phyloP scores from a whole-genome alignment of 2,113 vertebrate species.

The Paralichthys olivaceus region DNA sequence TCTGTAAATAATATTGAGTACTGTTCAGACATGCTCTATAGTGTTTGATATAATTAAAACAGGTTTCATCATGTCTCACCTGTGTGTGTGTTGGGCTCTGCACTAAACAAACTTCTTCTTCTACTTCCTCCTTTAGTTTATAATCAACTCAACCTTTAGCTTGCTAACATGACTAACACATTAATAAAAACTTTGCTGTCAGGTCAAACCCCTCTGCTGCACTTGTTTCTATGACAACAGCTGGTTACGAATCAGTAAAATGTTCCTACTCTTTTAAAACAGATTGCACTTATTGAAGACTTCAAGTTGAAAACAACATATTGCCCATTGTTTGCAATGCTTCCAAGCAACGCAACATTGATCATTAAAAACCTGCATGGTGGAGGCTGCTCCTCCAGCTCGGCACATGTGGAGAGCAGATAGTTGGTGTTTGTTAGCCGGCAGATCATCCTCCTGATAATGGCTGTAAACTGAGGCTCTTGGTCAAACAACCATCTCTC shows the following conservation, averaged over 20 bases:
- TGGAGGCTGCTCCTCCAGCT: constrained; percentile 12
- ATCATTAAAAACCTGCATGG: constrained; percentile 21
- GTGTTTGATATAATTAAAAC: background rate
- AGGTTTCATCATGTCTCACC: background rate
- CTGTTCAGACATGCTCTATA: no score
- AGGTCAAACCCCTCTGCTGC: constrained; percentile 21
- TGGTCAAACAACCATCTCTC: constrained; percentile 44
- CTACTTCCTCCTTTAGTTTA: constrained; percentile 63
- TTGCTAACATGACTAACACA: constrained; percentile 44
- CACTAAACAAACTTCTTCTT: constrained; percentile 22
- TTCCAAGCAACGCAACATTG: constrained; percentile 25
- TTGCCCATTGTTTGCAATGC: background rate
- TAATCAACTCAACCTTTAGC: constrained; percentile 52
- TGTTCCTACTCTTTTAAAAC: background rate
- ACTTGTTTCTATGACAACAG: constrained; percentile 22
- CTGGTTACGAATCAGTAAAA: constrained; percentile 9
- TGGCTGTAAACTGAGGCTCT: constrained; percentile 14
- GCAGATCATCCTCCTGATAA: constrained; percentile 42
- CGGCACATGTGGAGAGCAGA: constrained; percentile 26
- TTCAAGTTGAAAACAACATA: constrained; percentile 14
- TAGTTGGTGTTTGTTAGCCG: constrained; percentile 27
- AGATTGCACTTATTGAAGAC: background rate
- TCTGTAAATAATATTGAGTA: no score
- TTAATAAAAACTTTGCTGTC: constrained; percentile 39
- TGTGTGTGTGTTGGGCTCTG: constrained; percentile 19